Evolutionary conservation across 2,888 invertebrate species (phyloP).

Genomic region (Torymus aiolomorphi): DNA sequence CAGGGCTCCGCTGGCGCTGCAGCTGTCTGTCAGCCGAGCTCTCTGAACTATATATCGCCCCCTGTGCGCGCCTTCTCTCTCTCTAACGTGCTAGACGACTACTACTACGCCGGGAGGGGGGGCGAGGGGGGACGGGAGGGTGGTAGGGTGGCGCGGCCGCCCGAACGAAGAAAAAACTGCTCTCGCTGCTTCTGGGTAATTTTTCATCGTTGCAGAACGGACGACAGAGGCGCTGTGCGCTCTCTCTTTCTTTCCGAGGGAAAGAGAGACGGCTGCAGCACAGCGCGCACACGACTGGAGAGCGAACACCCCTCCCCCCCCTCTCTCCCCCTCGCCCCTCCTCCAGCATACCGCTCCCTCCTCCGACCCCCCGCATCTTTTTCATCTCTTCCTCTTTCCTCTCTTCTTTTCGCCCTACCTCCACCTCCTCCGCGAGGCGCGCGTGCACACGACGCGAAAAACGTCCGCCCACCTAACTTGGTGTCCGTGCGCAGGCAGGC

Average conservation of each 20-base stretch:
- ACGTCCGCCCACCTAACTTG: constrained; percentile 57
- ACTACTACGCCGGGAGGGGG: constrained; percentile 30
- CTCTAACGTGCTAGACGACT: constrained; percentile 49
- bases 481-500: constrained; percentile 30
- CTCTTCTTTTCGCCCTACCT: constrained; percentile 59
- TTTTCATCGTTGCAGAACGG: constrained; percentile 74
- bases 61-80: constrained; percentile 35
- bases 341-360: background rate
- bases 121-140: too few species aligned
- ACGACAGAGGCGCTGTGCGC: constrained; percentile 67
- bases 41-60: constrained; percentile 41
- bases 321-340: constrained; percentile 43
- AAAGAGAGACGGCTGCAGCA: constrained; percentile 32
- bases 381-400: constrained; percentile 57
- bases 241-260: constrained; percentile 26
- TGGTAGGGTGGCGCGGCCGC: constrained; percentile 56
- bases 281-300: too few species aligned
- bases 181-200: constrained; percentile 72
- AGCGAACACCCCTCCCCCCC: constrained; percentile 55
- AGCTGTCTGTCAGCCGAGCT: constrained; percentile 73
- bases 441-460: constrained; percentile 44
- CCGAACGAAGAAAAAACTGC: constrained; percentile 65
- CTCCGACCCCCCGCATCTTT: constrained; percentile 53
- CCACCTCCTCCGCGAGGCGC: constrained; percentile 33
- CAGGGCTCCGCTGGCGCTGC: constrained; percentile 73